phyloP scores from a whole-genome alignment of 64 coral and sea anemone species.

The Actinia equina region DNA sequence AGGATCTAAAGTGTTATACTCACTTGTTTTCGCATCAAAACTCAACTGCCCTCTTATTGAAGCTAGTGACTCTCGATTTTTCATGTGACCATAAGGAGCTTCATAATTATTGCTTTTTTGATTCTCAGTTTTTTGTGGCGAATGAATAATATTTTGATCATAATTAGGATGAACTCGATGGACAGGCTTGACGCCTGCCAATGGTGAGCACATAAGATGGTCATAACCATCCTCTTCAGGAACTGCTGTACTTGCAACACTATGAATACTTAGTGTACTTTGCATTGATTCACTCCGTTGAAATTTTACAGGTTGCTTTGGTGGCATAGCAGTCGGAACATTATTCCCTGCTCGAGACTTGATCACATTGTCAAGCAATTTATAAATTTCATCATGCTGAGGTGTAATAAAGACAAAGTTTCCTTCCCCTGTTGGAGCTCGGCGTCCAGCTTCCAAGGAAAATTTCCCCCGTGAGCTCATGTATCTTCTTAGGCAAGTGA shows the following conservation, averaged over 20 bases:
- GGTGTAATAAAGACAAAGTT: constrained; percentile 79
- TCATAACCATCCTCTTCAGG: constrained; percentile 46
- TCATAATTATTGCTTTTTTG: constrained; percentile 58
- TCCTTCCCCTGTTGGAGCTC: constrained; percentile 90
- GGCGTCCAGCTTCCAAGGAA: constrained; percentile 84
- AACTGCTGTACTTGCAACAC: too few relatives aligned
- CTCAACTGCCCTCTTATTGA: not conserved
- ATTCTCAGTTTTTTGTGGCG: not conserved
- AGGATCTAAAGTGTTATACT: constrained; percentile 20
- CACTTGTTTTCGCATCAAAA: not conserved
- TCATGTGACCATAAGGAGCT: constrained; percentile 72
- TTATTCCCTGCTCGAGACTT: constrained; percentile 60
- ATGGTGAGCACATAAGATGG: constrained; percentile 28
- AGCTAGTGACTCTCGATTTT: not conserved
- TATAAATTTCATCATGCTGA: constrained; percentile 92
- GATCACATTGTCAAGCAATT: constrained; percentile 77
- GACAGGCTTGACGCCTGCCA: not conserved
- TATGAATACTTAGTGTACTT: not conserved
- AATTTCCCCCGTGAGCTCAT: constrained; percentile 89
- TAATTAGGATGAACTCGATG: constrained; percentile 61
- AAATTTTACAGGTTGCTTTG: not conserved
- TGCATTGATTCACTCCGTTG: constrained; percentile 14
- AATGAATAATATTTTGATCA: constrained; percentile 38
- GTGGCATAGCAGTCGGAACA: not conserved
- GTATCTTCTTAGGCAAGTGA: constrained; percentile 88